These are phyloP conservation scores for Lucilia sericata DNA, from an alignment of 1,140 invertebrate species.

Conservation along the genomic window DNA sequence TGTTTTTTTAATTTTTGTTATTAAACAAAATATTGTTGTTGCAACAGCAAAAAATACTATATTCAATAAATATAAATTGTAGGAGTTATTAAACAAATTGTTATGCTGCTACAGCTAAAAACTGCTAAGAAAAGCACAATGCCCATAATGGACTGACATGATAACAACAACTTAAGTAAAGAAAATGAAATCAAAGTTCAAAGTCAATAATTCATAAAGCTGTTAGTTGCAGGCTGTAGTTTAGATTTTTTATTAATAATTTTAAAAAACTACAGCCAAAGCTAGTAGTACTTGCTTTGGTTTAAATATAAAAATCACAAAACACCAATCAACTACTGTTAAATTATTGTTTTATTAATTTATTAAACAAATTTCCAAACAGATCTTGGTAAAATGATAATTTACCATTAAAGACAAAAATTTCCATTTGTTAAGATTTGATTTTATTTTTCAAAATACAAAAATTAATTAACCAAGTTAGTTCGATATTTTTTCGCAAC, in stretches of 20 bases:
- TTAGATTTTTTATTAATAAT: neutral
- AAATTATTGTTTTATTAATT: neutral
- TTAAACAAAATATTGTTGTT: neutral
- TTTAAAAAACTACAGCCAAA: neutral
- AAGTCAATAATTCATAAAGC: slow-evolving; percentile 41
- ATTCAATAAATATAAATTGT: slow-evolving; percentile 20
- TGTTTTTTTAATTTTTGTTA: neutral
- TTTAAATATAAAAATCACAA: neutral
- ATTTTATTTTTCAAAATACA: neutral
- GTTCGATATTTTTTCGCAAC: neutral
- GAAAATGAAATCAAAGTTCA: slow-evolving; percentile 36
- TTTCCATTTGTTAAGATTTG: neutral
- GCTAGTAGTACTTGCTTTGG: too few species aligned
- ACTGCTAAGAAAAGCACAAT: neutral
- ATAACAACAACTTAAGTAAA: slow-evolving; percentile 6
- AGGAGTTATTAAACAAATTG: slow-evolving; percentile 44
- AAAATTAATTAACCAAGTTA: slow-evolving; percentile 4
- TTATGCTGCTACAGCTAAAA: neutral
- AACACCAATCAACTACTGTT: neutral
- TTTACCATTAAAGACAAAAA: neutral
- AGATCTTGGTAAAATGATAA: neutral
- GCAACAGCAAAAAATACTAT: neutral
- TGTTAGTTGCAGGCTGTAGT: slow-evolving; percentile 5
- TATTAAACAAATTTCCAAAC: neutral
- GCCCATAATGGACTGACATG: slow-evolving; percentile 21